Evolutionary conservation across 2,797 vertebrate species (phyloP), one percentile per base, ranked within the genome.

Genomic region (Pelobates cultripes): DNA sequence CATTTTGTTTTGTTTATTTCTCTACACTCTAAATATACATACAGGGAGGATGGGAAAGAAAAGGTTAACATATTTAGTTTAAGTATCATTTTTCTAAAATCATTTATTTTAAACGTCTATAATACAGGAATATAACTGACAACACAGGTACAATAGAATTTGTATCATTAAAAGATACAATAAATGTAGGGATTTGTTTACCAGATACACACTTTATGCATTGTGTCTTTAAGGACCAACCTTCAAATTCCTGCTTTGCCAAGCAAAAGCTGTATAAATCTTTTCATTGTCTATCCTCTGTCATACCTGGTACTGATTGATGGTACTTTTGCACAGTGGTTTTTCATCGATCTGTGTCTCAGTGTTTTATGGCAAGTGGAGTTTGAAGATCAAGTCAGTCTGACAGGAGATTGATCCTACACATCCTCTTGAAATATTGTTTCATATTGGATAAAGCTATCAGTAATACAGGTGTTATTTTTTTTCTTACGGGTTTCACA

Each of bases 331-430:
- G 28, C 41, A 14, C 73, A 13, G 28, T 14, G 67, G 53, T 70
- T 66, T 64, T 4, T 45, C 44, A 77, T 78, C 43, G 80, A 82
- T 73, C 61, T 28, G 47, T n/a, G 75, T 82, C 80, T 68, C 5
- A 13, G 75, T 82, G 63, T 82, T 77, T 82, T 82, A 82, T 82
- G 80, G 75, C 75, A 44, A 73, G 69, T 73, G 70, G 75, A 78
- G 75, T 78, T 60, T 77, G 80, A 78, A 82, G 70, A 82, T 82
- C 75, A 77, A 77, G 75, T 73, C 69, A 67, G 47, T 77, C 45
- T 82, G 80, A 82, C 80, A 77, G 70, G 41, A 77, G 70, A 78
- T 82, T 82, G 80, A 82, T 82, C 80, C 74, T 10, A 3, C 40
- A n/a, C 74, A 73, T 82, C 73, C 75, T 55, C 8, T 73, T 3